Percentiles rank a stretch among this genome's conserved stretches.
phyloP scores from a whole-genome alignment of 2,113 vertebrate species.

The Gopherus flavomarginatus region DNA sequence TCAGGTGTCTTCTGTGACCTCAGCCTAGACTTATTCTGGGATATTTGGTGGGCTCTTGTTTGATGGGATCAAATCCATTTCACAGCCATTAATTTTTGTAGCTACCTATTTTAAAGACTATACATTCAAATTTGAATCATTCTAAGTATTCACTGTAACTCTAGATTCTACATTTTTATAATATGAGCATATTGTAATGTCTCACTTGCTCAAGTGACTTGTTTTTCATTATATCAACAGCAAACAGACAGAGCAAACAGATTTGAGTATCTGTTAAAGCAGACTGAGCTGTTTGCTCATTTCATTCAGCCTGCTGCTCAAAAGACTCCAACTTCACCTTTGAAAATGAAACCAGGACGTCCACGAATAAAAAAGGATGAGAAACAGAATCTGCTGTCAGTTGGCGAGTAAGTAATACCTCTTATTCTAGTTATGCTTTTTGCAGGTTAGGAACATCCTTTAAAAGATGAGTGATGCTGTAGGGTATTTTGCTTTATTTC shows the following conservation, averaged over 20 bases:
- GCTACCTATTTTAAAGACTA: background rate
- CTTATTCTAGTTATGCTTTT: background rate
- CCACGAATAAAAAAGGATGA: slow-evolving; percentile 98
- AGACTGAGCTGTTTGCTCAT: slow-evolving; percentile 98
- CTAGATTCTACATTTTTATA: background rate
- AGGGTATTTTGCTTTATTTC: background rate
- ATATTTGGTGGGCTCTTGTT: background rate
- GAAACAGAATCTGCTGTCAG: slow-evolving; percentile 95
- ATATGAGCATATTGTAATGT: background rate
- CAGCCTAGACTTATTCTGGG: accelerated
- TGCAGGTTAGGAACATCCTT: slow-evolving; percentile 22
- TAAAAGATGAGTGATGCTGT: background rate
- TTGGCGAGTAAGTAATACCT: slow-evolving; percentile 91
- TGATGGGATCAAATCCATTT: background rate
- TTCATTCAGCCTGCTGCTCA: slow-evolving; percentile 99
- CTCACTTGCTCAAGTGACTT: slow-evolving; percentile 21
- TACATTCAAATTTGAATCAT: background rate
- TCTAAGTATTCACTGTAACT: background rate
- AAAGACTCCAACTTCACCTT: slow-evolving; percentile 97
- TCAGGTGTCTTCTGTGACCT: background rate
- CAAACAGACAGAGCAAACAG: slow-evolving; percentile 97
- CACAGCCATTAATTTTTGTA: background rate
- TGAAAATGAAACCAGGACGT: slow-evolving; percentile 99
- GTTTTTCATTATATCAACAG: slow-evolving; percentile 75
- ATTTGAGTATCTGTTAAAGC: slow-evolving; percentile 98